Evolutionary conservation across 1,140 invertebrate species (phyloP), one percentile per base, ranked within the genome.

Genomic region (Neoseiulus cucumeris): DNA sequence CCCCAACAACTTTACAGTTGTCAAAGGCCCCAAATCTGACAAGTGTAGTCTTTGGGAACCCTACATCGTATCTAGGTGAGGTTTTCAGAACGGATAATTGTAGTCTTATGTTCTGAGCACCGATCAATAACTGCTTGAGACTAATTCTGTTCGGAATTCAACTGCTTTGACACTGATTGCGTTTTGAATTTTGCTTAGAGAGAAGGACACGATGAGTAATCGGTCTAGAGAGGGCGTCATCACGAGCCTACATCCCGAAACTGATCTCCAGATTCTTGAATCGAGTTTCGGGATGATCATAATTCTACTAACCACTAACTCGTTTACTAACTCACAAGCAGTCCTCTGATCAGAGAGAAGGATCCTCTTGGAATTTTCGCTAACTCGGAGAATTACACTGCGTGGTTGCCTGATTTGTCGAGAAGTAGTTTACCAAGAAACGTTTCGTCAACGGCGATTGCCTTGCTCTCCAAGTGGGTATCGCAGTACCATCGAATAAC

Each of bases 31-130:
- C 2, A 59, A 59, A 25, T 29, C 51, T 1, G 51, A 59, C 22
- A 59, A 59, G 22, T 59, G 51, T 33, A 25, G 51, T 20, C 51
- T 59, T 9, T 59, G 51, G 51, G 51, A 59, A 25, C 51, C 51
- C 12, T 59, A 59, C 51, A 59, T 59, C 51, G 25, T 59, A 2
- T 25, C 22, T 25, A 59, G 33, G 51, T 59, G 14, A 7, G 45
- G 20, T 47, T 44, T 44, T n/a, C 12, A 44, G n/a, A n/a, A 14
- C n/a, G 42, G 42, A n/a, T 14, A 14, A 14, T n/a, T 14, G 42
- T n/a, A 14, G 12, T n/a, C n/a, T 12, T 44, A 14, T 14, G 12
- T 44, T 14, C n/a, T 44, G 42, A 12, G 42, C 42, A 44, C n/a
- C 12, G n/a, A 44, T n/a, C n/a, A n/a, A n/a, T n/a, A n/a, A n/a